Base-by-base conservation (phyloP, 2,888 invertebrate genomes). In the Chrysopilus asiliformis region DNA sequence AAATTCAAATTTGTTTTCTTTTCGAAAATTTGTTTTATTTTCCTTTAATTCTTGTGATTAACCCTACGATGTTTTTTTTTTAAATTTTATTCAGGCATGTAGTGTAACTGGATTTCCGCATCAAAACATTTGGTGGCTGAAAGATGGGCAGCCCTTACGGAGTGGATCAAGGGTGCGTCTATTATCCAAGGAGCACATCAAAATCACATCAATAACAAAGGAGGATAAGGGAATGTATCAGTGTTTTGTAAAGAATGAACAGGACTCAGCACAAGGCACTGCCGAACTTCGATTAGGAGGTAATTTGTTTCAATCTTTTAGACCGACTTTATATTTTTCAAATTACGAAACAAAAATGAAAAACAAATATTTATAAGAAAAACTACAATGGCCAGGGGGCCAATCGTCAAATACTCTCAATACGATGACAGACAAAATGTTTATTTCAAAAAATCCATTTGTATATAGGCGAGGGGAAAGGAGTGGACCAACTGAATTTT, bases 161-260 rank as follows among this genome's bases (percentile, higher is more conserved):
- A 64, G 69, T 4, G 71, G 68, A 26, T 70, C 70, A 17, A 66
- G 74, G 33, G 63, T 71, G 14, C 66, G 67, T 43, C 51, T 72
- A 50, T 60, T 71, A 50, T 62, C 68, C 6, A 65, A 67, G 43
- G 68, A 69, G 42, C 65, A 67, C 43, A 64, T 72, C 43, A 65
- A 67, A 47, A 72, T 79, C 51, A 72, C 68, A 42, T 72, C 72
- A 33, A 65, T 87, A 25, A 76, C 76, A 36, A 76, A 79, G 46
- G 79, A 80, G 42, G 89, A 91, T 56, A 75, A 80, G 47, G 91
- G 90, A 19, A 80, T 89, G 74, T 91, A 87, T 60, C 91, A 91
- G 57, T 93, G 91, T 57, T 75, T 89, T 49, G 82, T 80, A 5
- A 78, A 77, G 54, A 86, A 84, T 53, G 77, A 80, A 40, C 73